Base-by-base conservation (phyloP, 2,888 invertebrate genomes). In the Nipponacmea schrenckii region DNA sequence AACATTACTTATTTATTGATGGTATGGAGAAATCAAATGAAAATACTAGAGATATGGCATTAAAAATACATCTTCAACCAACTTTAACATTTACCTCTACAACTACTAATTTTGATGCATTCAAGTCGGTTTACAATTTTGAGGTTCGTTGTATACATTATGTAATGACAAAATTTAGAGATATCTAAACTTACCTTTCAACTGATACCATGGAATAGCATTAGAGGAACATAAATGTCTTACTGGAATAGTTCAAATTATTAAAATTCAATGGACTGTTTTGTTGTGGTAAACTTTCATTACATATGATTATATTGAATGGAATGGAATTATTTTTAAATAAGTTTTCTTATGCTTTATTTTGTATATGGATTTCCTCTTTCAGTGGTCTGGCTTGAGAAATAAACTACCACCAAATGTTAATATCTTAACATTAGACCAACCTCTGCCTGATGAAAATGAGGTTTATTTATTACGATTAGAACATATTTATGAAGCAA, bases 401-500 rank as follows among this genome's bases (percentile, higher is more conserved):
- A 67, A 69, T 5, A 31, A 73, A 1, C 71, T 85, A 24, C 83
- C 84, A 31, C 69, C 76, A 24, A 84, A 83, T 78, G 85, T 90
- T 3, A 87, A 90, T 74, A 71, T 90, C 62, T 75, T 90, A 69
- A 89, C 89, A 8, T 73, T 90, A 75, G 89, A 74, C 44, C 79
- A 76, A 0, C 62, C 73, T 3, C 39, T 68, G 20, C 44, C 70
- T 14, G 77, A 75, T 64, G 72, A 74, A 27, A 77, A 70, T 4
- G 77, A 71, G 50, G 77, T 68, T 20, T 79, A 85, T 56, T 82
- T 90, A 26, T 74, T 90, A 15, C 78, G 90, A 72, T 81, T 90
- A 39, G 90, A 90, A 75, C 89, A 90, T 76, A 79, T 89, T 74
- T 90, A 84, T 72, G 85, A 85, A 75, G 79, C 78, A 65, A 79